These are phyloP conservation scores for Manis pentadactyla DNA, from an alignment of 2,797 vertebrate genomes.

Conservation along the genomic window DNA sequence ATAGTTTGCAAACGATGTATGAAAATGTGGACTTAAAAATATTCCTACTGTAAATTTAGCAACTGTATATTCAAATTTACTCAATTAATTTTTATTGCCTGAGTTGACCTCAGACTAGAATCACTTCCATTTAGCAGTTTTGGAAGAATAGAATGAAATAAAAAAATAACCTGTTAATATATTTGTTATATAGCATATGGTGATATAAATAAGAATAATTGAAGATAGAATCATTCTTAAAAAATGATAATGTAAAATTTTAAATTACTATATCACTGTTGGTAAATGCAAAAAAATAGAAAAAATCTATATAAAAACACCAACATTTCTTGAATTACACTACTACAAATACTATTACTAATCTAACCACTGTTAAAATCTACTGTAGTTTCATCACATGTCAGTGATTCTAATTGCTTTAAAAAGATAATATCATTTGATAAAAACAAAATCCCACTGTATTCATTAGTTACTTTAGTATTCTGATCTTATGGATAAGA, in stretches of 20 bases:
- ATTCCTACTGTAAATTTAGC: conserved; percentile 72
- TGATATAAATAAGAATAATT: background rate
- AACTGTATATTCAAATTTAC: conserved; percentile 58
- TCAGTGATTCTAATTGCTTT: background rate
- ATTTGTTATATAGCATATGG: background rate
- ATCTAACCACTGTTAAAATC: background rate
- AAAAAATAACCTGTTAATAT: background rate
- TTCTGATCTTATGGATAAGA: background rate
- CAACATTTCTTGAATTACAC: background rate
- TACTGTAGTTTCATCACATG: background rate
- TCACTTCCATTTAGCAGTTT: conserved; percentile 13
- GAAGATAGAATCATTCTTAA: background rate
- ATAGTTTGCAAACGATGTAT: conserved; percentile 61
- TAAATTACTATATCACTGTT: background rate
- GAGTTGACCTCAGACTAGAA: conserved; percentile 68
- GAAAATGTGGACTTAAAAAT: conserved; percentile 72
- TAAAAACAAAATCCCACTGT: background rate
- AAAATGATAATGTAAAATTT: background rate
- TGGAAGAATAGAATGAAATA: background rate
- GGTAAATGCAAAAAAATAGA: background rate
- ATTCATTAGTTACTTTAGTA: conserved; percentile 19
- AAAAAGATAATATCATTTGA: background rate
- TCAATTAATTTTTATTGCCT: conserved; percentile 49
- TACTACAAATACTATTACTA: background rate
- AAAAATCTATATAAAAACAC: background rate